phyloP scores from a whole-genome alignment of 2,113 vertebrate genomes.

The Pelvicachromis taeniatus region DNA sequence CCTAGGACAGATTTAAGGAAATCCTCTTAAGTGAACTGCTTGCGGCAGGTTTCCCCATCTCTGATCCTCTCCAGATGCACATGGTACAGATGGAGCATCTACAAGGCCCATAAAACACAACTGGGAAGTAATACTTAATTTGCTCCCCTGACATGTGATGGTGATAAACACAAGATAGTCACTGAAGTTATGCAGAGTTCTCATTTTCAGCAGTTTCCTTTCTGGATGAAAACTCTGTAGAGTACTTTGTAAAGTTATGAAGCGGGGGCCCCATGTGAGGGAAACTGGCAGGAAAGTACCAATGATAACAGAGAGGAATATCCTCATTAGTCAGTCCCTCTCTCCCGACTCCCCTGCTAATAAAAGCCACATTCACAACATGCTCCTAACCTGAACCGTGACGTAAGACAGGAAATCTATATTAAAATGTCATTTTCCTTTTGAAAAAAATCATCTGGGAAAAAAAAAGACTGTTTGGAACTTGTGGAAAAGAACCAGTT shows the following conservation, averaged over 20 bases:
- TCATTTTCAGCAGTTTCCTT: conserved; percentile 21
- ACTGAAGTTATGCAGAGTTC: neutral
- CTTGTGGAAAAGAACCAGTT: conserved; percentile 17
- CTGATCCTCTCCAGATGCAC: conserved; percentile 42
- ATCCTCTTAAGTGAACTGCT: neutral
- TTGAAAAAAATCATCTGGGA: conserved; percentile 8
- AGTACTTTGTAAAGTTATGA: conserved; percentile 43
- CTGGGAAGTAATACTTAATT: conserved; percentile 42
- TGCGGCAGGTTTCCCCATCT: neutral
- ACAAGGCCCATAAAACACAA: conserved; percentile 22
- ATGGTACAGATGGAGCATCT: conserved; percentile 8
- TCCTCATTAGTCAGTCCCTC: conserved; percentile 17
- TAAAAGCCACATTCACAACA: conserved; percentile 19
- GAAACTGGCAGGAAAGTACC: conserved; percentile 9
- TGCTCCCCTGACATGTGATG: conserved; percentile 12
- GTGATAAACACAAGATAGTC: conserved; percentile 29
- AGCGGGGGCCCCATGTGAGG: conserved; percentile 26
- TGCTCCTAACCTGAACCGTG: conserved; percentile 23
- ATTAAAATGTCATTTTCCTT: conserved; percentile 12
- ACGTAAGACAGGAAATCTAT: conserved; percentile 31
- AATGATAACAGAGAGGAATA: neutral
- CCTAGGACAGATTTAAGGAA: neutral
- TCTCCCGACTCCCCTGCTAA: neutral
- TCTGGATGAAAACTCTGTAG: neutral
- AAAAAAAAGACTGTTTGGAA: neutral